Conservation (phyloP, 1,140 invertebrate species). For the Macrobrachium rosenbergii region DNA sequence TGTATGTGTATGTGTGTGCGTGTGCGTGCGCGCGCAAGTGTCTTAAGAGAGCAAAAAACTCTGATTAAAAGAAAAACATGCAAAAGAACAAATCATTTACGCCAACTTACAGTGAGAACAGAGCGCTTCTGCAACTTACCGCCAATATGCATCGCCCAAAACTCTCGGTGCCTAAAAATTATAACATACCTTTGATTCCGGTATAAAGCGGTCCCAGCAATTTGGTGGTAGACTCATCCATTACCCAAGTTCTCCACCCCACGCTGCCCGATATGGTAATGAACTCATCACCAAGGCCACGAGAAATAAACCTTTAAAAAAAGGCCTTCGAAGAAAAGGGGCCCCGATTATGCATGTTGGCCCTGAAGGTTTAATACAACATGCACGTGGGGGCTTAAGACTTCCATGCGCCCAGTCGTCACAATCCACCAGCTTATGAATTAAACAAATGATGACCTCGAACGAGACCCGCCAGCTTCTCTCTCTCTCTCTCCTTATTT, state of each 20-base stretch:
- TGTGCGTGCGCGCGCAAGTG: no score
- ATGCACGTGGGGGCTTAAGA: neutral
- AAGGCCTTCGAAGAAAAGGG: neutral
- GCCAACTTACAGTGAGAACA: no score
- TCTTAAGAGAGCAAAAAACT: no score
- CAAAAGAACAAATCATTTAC: no score
- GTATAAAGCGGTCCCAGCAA: neutral
- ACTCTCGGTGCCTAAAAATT: no score
- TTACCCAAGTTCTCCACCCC: neutral
- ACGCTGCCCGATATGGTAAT: conserved; percentile 18
- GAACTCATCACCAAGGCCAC: conserved; percentile 1
- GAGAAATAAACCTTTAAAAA: neutral
- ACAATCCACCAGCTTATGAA: neutral
- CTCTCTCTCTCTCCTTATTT: conserved; percentile 38
- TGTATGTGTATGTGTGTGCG: no score
- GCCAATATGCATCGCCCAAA: no score
- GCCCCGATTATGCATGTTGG: neutral
- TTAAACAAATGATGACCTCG: conserved; percentile 30
- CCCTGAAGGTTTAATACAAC: conserved; percentile 28
- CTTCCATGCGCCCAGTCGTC: neutral
- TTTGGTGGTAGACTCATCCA: conserved; percentile 3
- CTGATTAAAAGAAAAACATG: no score
- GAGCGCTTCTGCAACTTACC: no score
- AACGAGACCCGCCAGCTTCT: neutral
- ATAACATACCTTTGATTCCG: no score